phyloP scores from a whole-genome alignment of 2,888 invertebrate species.

The Diloba caeruleocephala region DNA sequence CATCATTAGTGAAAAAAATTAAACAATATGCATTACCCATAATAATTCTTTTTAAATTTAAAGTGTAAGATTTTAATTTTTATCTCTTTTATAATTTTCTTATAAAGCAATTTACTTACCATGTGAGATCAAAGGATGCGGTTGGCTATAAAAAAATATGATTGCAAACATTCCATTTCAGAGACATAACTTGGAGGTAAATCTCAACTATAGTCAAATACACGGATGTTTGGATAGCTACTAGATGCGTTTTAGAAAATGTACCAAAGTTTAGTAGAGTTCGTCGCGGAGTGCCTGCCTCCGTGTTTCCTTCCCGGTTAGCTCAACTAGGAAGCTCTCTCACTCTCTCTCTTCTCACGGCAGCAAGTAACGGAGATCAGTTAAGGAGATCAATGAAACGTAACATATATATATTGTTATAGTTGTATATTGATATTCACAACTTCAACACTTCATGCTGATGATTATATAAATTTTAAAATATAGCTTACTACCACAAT shows the following conservation, averaged over 20 bases:
- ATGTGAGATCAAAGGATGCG: constrained; percentile 71
- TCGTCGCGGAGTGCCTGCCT: too few relatives aligned
- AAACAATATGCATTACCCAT: constrained; percentile 49
- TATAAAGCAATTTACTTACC: constrained; percentile 56
- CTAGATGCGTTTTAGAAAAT: constrained; percentile 7
- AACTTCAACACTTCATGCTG: too few relatives aligned
- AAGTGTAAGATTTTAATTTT: constrained; percentile 56
- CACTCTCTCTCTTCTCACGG: too few relatives aligned
- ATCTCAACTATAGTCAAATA: constrained; percentile 61
- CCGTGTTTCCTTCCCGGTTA: too few relatives aligned
- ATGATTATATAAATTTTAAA: too few relatives aligned
- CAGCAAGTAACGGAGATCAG: too few relatives aligned
- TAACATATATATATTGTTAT: too few relatives aligned
- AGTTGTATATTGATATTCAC: too few relatives aligned
- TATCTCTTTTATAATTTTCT: constrained; percentile 51
- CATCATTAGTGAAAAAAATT: constrained; percentile 23
- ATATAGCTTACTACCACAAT: too few relatives aligned
- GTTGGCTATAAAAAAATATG: constrained; percentile 79
- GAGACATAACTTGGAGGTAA: constrained; percentile 72
- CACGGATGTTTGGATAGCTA: constrained; percentile 17
- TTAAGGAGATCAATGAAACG: too few relatives aligned
- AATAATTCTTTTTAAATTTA: constrained; percentile 50
- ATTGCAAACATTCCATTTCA: constrained; percentile 79
- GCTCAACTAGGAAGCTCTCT: too few relatives aligned
- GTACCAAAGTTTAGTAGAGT: neutral